Base-by-base conservation (phyloP, 37 sponge, comb jelly and placozoan species). In the Haliclona indistincta region DNA sequence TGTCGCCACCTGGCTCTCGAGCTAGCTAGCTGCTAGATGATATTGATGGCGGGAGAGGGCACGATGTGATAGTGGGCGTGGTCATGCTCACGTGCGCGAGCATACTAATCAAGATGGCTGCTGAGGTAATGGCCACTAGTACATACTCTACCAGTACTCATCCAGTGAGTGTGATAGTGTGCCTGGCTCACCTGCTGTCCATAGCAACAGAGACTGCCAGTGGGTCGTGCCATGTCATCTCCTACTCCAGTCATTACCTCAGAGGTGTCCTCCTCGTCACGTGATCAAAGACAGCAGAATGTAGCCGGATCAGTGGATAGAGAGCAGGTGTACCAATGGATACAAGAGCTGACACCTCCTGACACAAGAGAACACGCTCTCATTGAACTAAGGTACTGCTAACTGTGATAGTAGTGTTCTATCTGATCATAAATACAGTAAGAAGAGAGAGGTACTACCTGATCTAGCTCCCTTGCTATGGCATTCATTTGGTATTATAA, bases 391-490 rank as follows among this genome's bases (percentile, higher is more conserved):
- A 90, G 77, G 77, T 76, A 36, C 3, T 80, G 45, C 53, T 80
- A 11, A 17, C 8, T 66, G 43, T 20, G 17, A 8, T 66, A 17
- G 4, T 36, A 40, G 6, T 66, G 39, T 66, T 15, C 25, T 3
- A 22, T 41, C 4, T 2, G n/a, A n/a, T n/a, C n/a, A 56, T 26
- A 55, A 19, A 35, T 74, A 19, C 43, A 74, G 98, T 52, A 88
- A 91, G 44, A 94, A 94, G 85, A 64, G 98, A 66, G 98, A 97
- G 68, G 84, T 79, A 6, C 71, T 97, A 0, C 95, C 90, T 1
- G 93, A 97, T 37, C 85, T 97, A 8, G 98, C 98, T 0, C 98
- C 98, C 1, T 56, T 97, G 77, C 75, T 97, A 10, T 97, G 98
- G 98, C 93, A 97, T 63, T 97, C 98, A 20, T 97, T 97, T 77